A percentile compares a stretch with the other conserved stretches of the same genome.
Evolutionary conservation across 2,113 vertebrate genomes (phyloP).

Genomic region (Tachysurus vachellii): DNA sequence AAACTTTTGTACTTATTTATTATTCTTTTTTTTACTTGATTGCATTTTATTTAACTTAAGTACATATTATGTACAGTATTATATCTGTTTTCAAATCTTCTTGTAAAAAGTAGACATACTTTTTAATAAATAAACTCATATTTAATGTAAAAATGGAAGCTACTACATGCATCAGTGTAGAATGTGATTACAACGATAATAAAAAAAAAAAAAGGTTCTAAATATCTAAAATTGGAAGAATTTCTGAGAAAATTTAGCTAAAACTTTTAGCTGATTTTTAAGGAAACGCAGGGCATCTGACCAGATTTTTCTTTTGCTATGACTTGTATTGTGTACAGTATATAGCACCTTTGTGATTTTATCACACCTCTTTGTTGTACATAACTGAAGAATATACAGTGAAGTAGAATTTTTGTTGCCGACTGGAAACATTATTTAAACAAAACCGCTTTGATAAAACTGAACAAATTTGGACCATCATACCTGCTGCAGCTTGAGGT

Average conservation of each 20-base stretch:
- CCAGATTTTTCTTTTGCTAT: too few species aligned
- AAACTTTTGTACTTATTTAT: background rate
- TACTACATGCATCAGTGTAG: background rate
- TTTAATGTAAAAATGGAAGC: background rate
- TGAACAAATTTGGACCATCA: background rate
- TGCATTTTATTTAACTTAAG: too few species aligned
- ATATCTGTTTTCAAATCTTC: background rate
- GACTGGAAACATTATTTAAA: background rate
- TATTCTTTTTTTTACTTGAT: background rate
- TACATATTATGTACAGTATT: background rate
- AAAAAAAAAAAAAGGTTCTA: constrained; percentile 6
- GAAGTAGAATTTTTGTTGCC: background rate
- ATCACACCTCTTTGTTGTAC: too few species aligned
- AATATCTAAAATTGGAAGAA: background rate
- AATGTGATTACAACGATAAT: background rate
- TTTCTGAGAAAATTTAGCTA: background rate
- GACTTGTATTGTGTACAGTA: too few species aligned
- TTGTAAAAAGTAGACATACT: background rate
- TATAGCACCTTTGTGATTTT: too few species aligned
- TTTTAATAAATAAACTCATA: background rate
- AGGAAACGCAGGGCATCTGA: too few species aligned
- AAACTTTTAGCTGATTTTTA: too few species aligned
- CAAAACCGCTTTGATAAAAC: background rate
- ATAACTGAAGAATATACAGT: background rate
- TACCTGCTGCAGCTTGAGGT: background rate